Percentiles rank a stretch among this genome's conserved stretches.
Conservation (phyloP, 2,113 vertebrate species). For the Panthera tigris region DNA sequence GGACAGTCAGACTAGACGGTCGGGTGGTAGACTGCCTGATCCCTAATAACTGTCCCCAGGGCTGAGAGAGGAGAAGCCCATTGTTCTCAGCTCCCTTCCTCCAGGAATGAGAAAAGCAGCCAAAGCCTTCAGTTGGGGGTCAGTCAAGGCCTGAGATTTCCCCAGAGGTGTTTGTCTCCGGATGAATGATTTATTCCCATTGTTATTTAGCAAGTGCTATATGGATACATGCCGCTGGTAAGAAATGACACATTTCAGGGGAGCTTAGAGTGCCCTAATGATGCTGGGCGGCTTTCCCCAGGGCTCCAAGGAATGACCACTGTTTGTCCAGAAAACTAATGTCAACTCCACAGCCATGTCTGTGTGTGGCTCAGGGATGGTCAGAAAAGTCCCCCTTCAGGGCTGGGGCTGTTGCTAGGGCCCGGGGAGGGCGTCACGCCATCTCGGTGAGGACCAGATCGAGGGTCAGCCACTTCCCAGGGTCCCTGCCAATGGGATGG, state of each 20-base stretch:
- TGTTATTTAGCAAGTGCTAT: not conserved
- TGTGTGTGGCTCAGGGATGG: not conserved
- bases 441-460: not conserved
- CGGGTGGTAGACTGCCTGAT: not conserved
- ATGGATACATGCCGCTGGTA: not conserved
- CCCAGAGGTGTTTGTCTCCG: not conserved
- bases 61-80: not conserved
- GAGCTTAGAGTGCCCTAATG: not conserved
- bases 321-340: not conserved
- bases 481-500: not conserved
- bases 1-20: fast-evolving
- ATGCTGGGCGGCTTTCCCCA: not conserved
- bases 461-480: not conserved
- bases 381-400: not conserved
- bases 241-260: not conserved
- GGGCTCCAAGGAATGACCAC: not conserved
- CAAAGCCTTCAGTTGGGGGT: not conserved
- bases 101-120: not conserved
- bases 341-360: not conserved
- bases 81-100: not conserved
- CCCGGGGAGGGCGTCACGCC: not conserved
- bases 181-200: too few species aligned
- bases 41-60: not conserved
- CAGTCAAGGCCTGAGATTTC: not conserved
- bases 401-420: not conserved